Evolutionary conservation across 2,888 invertebrate species (phyloP), one percentile per base, ranked within the genome.

Genomic region (Isotomurus palustris): DNA sequence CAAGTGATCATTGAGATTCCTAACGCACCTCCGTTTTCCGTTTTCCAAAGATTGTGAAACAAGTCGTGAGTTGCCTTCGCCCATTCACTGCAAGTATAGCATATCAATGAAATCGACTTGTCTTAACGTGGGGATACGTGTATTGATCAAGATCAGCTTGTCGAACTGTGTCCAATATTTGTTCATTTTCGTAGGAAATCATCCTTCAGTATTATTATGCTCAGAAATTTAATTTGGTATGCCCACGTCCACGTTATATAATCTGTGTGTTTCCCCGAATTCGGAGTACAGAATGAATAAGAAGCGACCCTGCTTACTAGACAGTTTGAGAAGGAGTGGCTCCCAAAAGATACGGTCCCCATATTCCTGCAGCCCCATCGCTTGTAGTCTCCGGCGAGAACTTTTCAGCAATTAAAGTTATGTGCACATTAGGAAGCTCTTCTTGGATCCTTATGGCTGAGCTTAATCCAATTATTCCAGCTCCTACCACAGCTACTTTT

Each of bases 351-450:
- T 81, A 87, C 0, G 88, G 88, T 10, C 80, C 78, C 86, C 88
- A 88, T 5, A 88, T 74, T 0, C 88, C 89, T 0, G 87, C 89
- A 2, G 87, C 84, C 29, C 53, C 84, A 73, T 88, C 88, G 0
- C 86, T 85, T 0, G 88, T 88, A 0, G 88, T 88, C 56, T 84
- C 74, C 0, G 88, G 88, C 17, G 84, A 79, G 61, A 86, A 82
- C 22, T 80, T 76, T n/a, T 83, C 82, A 0, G 86, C 79, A 56
- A 86, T 78, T 35, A 89, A 72, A 5, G 81, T 83, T 6, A 89
- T 83, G 72, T 82, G 69, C 14, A 72, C 71, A 54, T 75, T 64
- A 22, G 79, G 79, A 64, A 80, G 79, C 66, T 77, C 77, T 70
- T 84, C 80, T 72, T 84, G 82, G 38, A 88, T 80, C 72, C 80